Evolutionary conservation across 2,888 invertebrate species (phyloP).

Genomic region (Drosophila mimetica): DNA sequence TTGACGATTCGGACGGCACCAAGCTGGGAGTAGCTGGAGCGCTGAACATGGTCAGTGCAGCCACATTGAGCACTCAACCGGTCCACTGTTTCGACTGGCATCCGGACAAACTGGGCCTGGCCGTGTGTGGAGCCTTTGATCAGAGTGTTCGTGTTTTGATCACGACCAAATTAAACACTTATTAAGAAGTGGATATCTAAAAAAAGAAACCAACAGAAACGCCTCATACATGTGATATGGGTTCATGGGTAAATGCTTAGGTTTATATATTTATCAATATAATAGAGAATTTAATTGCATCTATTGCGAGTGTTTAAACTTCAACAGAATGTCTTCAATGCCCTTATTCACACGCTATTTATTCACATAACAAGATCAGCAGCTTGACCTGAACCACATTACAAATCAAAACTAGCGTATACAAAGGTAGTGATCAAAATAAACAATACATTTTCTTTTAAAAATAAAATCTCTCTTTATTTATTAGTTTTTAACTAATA

Average conservation of each 20-base stretch:
- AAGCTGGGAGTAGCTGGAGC: slow-evolving; percentile 91
- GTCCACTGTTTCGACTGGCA: slow-evolving; percentile 96
- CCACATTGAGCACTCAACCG: slow-evolving; percentile 93
- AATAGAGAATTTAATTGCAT: slow-evolving; percentile 2
- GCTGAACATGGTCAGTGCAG: slow-evolving; percentile 91
- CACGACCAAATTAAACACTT: slow-evolving; percentile 93
- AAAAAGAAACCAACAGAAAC: background rate
- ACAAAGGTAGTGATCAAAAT: too few species aligned
- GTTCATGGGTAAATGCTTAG: slow-evolving; percentile 11
- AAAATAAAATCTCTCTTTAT: background rate
- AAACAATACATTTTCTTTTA: background rate
- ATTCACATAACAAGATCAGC: background rate
- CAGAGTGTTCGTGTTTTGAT: slow-evolving; percentile 94
- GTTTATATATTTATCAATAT: slow-evolving; percentile 14
- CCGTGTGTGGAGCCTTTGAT: slow-evolving; percentile 95
- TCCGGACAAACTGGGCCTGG: slow-evolving; percentile 93
- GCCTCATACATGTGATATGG: slow-evolving; percentile 21
- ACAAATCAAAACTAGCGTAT: background rate
- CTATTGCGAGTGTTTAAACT: background rate
- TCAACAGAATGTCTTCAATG: background rate
- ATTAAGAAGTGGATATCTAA: slow-evolving; percentile 38
- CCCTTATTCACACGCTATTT: background rate
- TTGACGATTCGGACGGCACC: slow-evolving; percentile 89
- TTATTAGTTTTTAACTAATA: background rate
- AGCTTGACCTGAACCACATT: background rate